These are phyloP conservation scores for Fragum fragum DNA, from an alignment of 2,888 invertebrate species.

Conservation along the genomic window DNA sequence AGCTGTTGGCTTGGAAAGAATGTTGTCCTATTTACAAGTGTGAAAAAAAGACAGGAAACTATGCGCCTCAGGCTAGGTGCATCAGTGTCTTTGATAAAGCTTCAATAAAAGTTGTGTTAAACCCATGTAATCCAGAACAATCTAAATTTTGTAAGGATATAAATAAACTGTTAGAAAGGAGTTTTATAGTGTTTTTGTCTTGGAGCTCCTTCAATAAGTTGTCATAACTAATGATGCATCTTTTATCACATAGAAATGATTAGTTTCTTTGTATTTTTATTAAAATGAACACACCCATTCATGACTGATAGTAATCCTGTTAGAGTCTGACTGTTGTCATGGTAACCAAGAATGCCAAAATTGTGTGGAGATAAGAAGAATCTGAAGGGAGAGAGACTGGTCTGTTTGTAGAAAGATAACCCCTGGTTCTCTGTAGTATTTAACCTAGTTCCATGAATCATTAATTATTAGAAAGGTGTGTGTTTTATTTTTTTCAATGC, in stretches of 20 bases:
- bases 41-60: too few species aligned
- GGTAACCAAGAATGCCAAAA: slow-evolving; percentile 65
- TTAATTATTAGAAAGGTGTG: slow-evolving; percentile 5
- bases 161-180: too few species aligned
- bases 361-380: slow-evolving; percentile 50
- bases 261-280: neutral
- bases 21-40: too few species aligned
- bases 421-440: neutral
- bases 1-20: too few species aligned
- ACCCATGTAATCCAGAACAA: too few species aligned
- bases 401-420: slow-evolving; percentile 20
- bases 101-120: too few species aligned
- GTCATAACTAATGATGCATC: too few species aligned
- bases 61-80: too few species aligned
- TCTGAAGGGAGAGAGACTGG: slow-evolving; percentile 23
- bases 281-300: slow-evolving; percentile 15
- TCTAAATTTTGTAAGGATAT: too few species aligned
- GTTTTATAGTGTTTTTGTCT: too few species aligned
- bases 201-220: too few species aligned
- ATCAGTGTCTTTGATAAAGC: too few species aligned
- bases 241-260: neutral
- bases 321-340: slow-evolving; percentile 51
- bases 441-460: slow-evolving; percentile 27
- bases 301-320: slow-evolving; percentile 43
- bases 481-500: slow-evolving; percentile 17